Base-by-base conservation (phyloP, 2,797 vertebrate species). In the Mastacembelus armatus region DNA sequence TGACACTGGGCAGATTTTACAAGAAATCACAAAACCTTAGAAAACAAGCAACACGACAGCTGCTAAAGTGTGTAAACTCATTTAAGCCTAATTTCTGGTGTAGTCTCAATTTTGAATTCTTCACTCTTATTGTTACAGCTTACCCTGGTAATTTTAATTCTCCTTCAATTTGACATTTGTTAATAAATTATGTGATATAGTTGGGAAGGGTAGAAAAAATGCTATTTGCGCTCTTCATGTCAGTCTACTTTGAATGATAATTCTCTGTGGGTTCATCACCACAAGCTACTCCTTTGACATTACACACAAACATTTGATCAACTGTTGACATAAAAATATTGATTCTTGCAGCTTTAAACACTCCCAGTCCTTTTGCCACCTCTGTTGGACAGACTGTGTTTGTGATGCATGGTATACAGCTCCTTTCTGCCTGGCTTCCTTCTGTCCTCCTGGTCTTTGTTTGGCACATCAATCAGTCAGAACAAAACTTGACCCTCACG, bases 381-480 rank as follows among this genome's bases (percentile, higher is more conserved):
- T 1, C 4, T 15, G 18, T 18, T 27, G 27, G 10, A 42, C 22
- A 29, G 32, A 33, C 21, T 40, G 6, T 7, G 33, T 29, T 36
- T 57, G 45, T 45, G 39, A 50, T 16, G 6, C 1, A 27, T 38
- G 14, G 19, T 32, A 12, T 4, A 15, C 27, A 22, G 18, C 21
- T 45, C 30, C 21, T 42, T 54, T 19, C 55, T 43, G 18, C 30
- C 15, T 7, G 22, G 39, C 35, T 58, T 54, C 24, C 30, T 29
- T 16, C 30, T 26, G 18, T 29, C 7, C n/a, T 16, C 16, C 52
- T 16, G 1, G 5, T 57, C 65, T 66, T 42, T 59, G 42, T 77
- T 59, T 58, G 44, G 33, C 64, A 19, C 66, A 60, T 86, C 74
- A 51, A 52, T 81, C 82, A 71, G 43, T 64, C 65, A 24, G 19